Base-by-base conservation (phyloP, 1,140 invertebrate genomes). In the Metaphire vulgaris region DNA sequence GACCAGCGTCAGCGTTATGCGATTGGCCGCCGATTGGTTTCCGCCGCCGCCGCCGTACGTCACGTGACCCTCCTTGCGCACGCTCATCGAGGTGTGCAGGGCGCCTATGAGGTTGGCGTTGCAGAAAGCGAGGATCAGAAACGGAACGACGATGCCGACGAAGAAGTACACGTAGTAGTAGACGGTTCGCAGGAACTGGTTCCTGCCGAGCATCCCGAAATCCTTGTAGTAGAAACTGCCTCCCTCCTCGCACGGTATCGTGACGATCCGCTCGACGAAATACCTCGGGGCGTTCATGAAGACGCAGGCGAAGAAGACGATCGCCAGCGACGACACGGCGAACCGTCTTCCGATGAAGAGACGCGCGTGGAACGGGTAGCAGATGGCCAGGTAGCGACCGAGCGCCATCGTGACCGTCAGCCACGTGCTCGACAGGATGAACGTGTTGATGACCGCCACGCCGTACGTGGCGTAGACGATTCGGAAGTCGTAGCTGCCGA, bases 331-430 rank as follows among this genome's bases (percentile, higher is more conserved):
- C 14, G 82, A 78, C 29, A 81, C 76, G 2, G 83, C 83, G 16
- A 80, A 78, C 15, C 79, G 78, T 16, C 83, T 76, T 0, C 82
- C 82, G 66, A 85, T 83, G 1, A 85, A 64, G 69, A 82, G 83
- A 34, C 84, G 76, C 2, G 84, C 84, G 69, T 80, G 81, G 32
- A 85, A 83, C 29, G 84, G 84, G 77, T 85, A 82, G 76, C 84
- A 85, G 2, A 85, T 83, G 33, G 84, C 84, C 64, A 84, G 72
- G 75, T 85, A 85, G 14, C 84, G 78, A 64, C 84, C 84, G 0
- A 81, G 81, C 1, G 84, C 84, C 84, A 85, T 84, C 30, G 81
- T 80, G 28, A 85, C 83, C 33, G 82, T 85, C 26, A 85, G 78
- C 83, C 82, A 83, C 2, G 84, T 85, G 76, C 82, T 83, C 41